phyloP scores from a whole-genome alignment of 2,113 vertebrate genomes.

The Brachyhypopomus gauderio region DNA sequence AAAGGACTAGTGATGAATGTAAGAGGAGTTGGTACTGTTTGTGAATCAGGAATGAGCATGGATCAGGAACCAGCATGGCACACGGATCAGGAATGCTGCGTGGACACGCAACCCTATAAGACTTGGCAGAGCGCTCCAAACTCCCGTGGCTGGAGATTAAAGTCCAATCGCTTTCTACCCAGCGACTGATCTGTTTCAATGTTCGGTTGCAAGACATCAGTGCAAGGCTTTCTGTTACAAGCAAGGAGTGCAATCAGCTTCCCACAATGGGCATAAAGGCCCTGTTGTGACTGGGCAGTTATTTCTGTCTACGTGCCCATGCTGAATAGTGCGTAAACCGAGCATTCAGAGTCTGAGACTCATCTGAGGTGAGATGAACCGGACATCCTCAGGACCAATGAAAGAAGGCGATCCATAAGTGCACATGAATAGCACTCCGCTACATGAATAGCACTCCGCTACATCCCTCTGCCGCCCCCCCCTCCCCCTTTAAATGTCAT shows the following conservation, averaged over 20 bases:
- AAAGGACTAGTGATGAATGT: neutral
- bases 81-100: constrained; percentile 12
- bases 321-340: neutral
- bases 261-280: neutral
- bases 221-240: constrained; percentile 23
- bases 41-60: neutral
- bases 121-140: constrained; percentile 15
- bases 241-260: neutral
- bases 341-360: neutral
- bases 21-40: neutral
- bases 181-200: constrained; percentile 18
- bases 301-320: neutral
- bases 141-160: neutral
- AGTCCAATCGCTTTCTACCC: constrained; percentile 16
- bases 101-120: constrained; percentile 17
- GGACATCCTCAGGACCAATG: constrained; percentile 17
- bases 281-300: neutral
- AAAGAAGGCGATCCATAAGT: neutral
- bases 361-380: constrained; percentile 13
- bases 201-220: constrained; percentile 10
- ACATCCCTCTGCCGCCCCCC: neutral
- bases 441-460: neutral
- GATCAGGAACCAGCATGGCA: neutral
- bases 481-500: neutral
- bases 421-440: neutral